Percentiles rank a stretch among this genome's conserved stretches.
phyloP scores from a whole-genome alignment of 1,140 invertebrate genomes.

The Venustaconcha ellipsiformis region DNA sequence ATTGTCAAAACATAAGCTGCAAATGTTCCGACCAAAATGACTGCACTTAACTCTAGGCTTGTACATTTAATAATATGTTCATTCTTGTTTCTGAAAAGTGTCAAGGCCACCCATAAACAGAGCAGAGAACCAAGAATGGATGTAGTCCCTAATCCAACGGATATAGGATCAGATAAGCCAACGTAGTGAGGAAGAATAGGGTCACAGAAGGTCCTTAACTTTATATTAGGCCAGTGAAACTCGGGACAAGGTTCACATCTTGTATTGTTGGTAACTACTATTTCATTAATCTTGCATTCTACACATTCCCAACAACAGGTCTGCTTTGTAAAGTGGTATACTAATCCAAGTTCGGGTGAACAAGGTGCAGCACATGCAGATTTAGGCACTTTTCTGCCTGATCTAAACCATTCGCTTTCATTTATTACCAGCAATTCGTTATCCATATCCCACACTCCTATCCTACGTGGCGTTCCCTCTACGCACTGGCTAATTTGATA shows the following conservation, averaged over 20 bases:
- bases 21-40: conserved; percentile 52
- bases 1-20: conserved; percentile 49
- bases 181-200: conserved; percentile 48
- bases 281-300: conserved; percentile 50
- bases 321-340: conserved; percentile 38
- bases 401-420: conserved; percentile 13
- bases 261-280: conserved; percentile 43
- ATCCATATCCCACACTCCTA: conserved; percentile 41
- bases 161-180: conserved; percentile 53
- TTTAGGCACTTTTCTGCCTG: conserved; percentile 16
- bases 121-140: conserved; percentile 70
- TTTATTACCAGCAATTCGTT: conserved; percentile 20
- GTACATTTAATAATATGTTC: conserved; percentile 56
- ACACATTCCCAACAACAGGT: conserved; percentile 51
- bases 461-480: neutral
- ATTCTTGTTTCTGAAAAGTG: conserved; percentile 45
- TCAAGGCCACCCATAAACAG: conserved; percentile 33
- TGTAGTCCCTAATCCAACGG: conserved; percentile 69
- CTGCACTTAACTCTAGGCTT: conserved; percentile 53
- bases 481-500: conserved; percentile 40
- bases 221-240: conserved; percentile 64
- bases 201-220: conserved; percentile 71
- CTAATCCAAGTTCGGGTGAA: conserved; percentile 20
- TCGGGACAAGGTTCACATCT: conserved; percentile 41
- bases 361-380: conserved; percentile 47